Percentiles rank a stretch among this genome's conserved stretches.
phyloP scores from a whole-genome alignment of 2,888 invertebrate genomes.

The Acanthosepion lycidas region DNA sequence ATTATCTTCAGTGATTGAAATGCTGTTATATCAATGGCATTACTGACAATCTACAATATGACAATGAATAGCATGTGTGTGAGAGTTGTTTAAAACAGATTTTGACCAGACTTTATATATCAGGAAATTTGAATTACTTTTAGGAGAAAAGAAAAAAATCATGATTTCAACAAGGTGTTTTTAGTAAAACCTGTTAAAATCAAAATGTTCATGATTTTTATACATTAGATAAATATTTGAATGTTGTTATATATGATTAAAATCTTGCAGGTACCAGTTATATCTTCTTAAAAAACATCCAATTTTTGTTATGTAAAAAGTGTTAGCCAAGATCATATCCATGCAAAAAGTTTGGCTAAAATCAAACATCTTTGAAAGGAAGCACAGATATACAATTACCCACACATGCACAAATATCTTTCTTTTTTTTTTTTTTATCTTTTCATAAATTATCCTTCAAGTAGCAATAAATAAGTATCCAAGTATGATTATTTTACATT shows the following conservation, averaged over 20 bases:
- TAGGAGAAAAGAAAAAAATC: background rate
- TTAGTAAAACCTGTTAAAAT: background rate
- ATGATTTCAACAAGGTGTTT: background rate
- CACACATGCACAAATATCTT: too few relatives aligned
- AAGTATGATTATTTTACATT: background rate
- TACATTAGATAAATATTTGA: background rate
- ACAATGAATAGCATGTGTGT: background rate
- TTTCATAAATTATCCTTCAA: background rate
- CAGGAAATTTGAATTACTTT: background rate
- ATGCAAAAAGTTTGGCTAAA: background rate
- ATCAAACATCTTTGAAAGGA: background rate
- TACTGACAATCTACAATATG: background rate
- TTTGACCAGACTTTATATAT: background rate
- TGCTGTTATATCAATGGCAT: background rate
- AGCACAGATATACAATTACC: background rate
- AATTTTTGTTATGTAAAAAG: background rate
- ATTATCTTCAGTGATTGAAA: background rate
- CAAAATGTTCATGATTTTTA: background rate
- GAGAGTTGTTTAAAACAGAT: background rate
- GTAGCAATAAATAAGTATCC: background rate
- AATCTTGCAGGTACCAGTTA: background rate
- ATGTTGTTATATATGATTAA: too few relatives aligned
- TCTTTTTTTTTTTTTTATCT: background rate
- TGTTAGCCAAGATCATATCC: background rate
- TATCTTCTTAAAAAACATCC: background rate